Base-by-base conservation (phyloP, 2,888 invertebrate genomes). In the Arge pagana region DNA sequence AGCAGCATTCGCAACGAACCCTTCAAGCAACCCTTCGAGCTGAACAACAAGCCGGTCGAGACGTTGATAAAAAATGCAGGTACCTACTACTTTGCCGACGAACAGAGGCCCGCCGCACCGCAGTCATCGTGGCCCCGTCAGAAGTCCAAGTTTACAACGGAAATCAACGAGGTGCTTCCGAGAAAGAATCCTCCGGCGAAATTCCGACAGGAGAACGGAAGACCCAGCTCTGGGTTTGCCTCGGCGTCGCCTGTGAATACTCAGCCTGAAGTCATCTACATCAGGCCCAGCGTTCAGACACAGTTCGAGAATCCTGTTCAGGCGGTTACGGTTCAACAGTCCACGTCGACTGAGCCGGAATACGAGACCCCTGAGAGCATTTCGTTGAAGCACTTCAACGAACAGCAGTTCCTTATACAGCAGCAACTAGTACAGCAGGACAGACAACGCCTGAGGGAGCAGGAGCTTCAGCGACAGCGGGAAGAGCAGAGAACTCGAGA, bases 311-410 rank as follows among this genome's bases (percentile, higher is more conserved):
- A 45, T 24, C 33, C 45, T 5, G 18, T 33, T 5, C n/a, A 21
- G 4, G 13, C 45, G 3, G 42, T 19, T 7, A 41, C 30, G 33
- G 21, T 15, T 7, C 50, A 42, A 13, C 26, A 33, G 18, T 26
- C 50, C 6, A 41, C 31, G 21, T 59, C 58, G 1, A 52, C 60
- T 5, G 62, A 66, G 33, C 52, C 58, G 2, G 62, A 70, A 6
- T 73, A 70, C 52, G 75, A 74, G 51, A 75, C 75, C 1, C 74
- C 74, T 0, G 75, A 74, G 50, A 75, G 72, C 30, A 60, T 76
- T 31, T 74, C 74, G 1, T 48, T 75, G 41, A 75, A 73, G 40
- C 75, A 75, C 48, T 76, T 70, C 45, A 74, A 76, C 54, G 74
- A 75, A 54, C 74, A 75, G 43, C 75, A 75, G 42, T 74, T 66